phyloP scores from a whole-genome alignment of 1,140 invertebrate genomes.

The Melitaea cinxia region DNA sequence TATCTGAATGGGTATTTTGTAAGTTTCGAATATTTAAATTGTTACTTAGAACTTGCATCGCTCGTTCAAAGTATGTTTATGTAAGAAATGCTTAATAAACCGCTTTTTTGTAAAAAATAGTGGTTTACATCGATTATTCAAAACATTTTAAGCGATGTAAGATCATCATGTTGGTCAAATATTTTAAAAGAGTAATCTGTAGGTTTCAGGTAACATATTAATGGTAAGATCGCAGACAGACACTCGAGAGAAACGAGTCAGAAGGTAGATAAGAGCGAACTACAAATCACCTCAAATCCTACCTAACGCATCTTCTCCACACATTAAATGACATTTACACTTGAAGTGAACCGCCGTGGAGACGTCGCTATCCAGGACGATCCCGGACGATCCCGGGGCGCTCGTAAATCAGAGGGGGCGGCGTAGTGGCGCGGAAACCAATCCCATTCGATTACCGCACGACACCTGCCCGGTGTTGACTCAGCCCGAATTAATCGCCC shows the following conservation, averaged over 20 bases:
- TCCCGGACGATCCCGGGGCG: conserved; percentile 14
- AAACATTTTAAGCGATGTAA: too few relatives aligned
- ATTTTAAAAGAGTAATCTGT: too few relatives aligned
- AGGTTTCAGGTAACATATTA: too few relatives aligned
- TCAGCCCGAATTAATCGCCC: conserved; percentile 37
- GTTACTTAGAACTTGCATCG: too few relatives aligned
- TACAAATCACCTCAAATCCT: background rate
- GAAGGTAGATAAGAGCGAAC: background rate
- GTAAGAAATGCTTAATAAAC: too few relatives aligned
- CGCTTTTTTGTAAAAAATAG: too few relatives aligned
- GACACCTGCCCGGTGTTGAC: conserved; percentile 38
- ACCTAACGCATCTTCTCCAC: background rate
- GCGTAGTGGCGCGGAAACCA: conserved; percentile 38
- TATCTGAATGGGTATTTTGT: too few relatives aligned
- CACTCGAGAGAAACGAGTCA: background rate
- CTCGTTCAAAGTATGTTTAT: too few relatives aligned
- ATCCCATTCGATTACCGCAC: conserved; percentile 48
- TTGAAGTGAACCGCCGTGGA: background rate
- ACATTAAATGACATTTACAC: conserved; percentile 2
- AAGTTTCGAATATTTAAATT: too few relatives aligned
- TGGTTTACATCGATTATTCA: too few relatives aligned
- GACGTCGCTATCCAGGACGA: conserved; percentile 8
- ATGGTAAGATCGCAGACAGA: too few relatives aligned
- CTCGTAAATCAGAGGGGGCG: conserved; percentile 38
- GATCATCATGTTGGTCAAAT: too few relatives aligned